Percentiles rank a stretch among this genome's conserved stretches.
phyloP scores from a whole-genome alignment of 92 coral and sea anemone species.

The Parazoanthus atlanticus region DNA sequence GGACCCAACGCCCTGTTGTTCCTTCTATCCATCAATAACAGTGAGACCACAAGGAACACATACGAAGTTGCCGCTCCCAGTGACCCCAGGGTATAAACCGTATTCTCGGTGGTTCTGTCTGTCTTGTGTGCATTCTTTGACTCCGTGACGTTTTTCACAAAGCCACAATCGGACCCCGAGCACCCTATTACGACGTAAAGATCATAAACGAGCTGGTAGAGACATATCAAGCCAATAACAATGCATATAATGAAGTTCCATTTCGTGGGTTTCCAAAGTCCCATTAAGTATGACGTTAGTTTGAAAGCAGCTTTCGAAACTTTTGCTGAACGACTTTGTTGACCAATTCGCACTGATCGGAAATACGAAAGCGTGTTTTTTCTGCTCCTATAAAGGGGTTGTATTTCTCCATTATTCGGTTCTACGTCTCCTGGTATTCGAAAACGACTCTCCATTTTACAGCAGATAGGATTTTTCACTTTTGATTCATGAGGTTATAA shows the following conservation, averaged over 20 bases:
- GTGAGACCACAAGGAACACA: constrained; percentile 48
- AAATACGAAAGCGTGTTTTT: background rate
- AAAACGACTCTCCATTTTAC: background rate
- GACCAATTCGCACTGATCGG: background rate
- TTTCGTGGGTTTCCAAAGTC: constrained; percentile 64
- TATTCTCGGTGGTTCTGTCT: constrained; percentile 59
- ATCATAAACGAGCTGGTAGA: no score
- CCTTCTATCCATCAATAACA: constrained; percentile 42
- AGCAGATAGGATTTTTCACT: no score
- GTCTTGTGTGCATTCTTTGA: constrained; percentile 35
- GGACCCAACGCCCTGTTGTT: constrained; percentile 52
- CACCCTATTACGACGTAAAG: constrained; percentile 66
- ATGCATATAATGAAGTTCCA: constrained; percentile 51
- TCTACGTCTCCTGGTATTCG: background rate
- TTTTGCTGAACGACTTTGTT: background rate
- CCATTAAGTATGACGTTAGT: constrained; percentile 46
- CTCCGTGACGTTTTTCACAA: constrained; percentile 54
- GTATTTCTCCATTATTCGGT: background rate
- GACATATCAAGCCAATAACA: constrained; percentile 39
- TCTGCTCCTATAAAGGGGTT: background rate
- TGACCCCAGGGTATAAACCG: constrained; percentile 60
- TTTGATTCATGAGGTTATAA: background rate
- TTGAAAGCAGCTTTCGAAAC: constrained; percentile 34
- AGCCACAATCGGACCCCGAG: constrained; percentile 66
- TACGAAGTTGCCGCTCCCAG: constrained; percentile 67